Conservation (phyloP, 2,113 vertebrate species). For the Actinemys pallida region DNA sequence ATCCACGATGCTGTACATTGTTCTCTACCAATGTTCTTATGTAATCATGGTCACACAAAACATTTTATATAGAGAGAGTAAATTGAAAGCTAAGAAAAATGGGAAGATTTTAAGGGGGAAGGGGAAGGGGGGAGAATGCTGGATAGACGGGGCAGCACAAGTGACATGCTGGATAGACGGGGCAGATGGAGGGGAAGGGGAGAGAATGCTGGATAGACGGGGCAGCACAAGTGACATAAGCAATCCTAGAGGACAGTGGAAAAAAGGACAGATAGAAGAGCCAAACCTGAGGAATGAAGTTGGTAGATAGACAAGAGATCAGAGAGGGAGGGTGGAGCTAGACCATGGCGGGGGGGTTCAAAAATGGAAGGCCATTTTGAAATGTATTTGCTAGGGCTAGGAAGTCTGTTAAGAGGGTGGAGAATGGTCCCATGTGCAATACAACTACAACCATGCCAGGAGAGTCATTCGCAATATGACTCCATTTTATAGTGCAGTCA, state of each 20-base stretch:
- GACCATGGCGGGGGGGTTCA: background rate
- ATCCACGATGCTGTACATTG: background rate
- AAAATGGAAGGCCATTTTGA: background rate
- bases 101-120: background rate
- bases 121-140: background rate
- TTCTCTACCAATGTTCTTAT: background rate
- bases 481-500: background rate
- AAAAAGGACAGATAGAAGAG: background rate
- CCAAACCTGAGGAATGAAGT: background rate
- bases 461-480: background rate
- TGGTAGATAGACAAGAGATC: background rate
- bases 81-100: background rate
- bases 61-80: background rate
- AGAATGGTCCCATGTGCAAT: background rate
- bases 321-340: background rate
- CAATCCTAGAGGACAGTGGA: background rate
- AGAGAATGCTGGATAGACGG: background rate
- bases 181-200: background rate
- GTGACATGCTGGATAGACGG: slow-evolving; percentile 10
- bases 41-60: background rate
- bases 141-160: slow-evolving; percentile 2
- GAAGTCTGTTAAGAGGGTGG: fast-evolving
- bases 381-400: fast-evolving
- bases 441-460: fast-evolving
- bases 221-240: slow-evolving; percentile 34